Evolutionary conservation across 1,140 invertebrate species (phyloP).

Genomic region (Lordiphosa clarofinis): DNA sequence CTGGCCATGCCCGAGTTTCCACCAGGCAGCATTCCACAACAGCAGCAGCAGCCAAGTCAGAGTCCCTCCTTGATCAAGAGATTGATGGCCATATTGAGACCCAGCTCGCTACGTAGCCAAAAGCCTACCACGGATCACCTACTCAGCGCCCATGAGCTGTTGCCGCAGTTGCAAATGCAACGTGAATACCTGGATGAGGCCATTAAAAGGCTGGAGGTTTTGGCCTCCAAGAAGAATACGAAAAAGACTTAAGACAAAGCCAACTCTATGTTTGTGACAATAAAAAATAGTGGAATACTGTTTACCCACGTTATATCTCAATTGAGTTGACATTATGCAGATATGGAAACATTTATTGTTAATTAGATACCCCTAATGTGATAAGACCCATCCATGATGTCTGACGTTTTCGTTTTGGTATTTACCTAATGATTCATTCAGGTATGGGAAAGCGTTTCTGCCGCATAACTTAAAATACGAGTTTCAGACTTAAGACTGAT

Average conservation of each 20-base stretch:
- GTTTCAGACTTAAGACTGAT: no score
- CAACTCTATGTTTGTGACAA: no score
- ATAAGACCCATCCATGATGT: no score
- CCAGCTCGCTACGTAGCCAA: slow-evolving; percentile 23
- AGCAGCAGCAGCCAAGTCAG: slow-evolving; percentile 12
- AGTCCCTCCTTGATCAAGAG: slow-evolving; percentile 53
- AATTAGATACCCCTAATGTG: no score
- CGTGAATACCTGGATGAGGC: slow-evolving; percentile 52
- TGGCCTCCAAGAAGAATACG: slow-evolving; percentile 17
- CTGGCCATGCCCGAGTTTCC: slow-evolving; percentile 52
- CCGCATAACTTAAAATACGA: no score
- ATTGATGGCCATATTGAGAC: slow-evolving; percentile 50
- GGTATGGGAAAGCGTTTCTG: no score
- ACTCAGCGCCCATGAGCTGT: slow-evolving; percentile 42
- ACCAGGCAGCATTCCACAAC: slow-evolving; percentile 34
- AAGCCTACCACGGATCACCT: slow-evolving; percentile 10
- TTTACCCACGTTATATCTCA: no score
- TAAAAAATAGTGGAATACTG: no score
- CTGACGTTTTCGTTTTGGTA: no score
- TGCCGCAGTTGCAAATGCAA: slow-evolving; percentile 50
- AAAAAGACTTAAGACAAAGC: background rate
- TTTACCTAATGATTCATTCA: no score
- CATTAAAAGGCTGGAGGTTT: slow-evolving; percentile 46
- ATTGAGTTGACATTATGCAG: no score
- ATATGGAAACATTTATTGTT: no score